Evolutionary conservation across 2,888 invertebrate species (phyloP), one percentile per base, ranked within the genome.

Genomic region (Acronicta alni): DNA sequence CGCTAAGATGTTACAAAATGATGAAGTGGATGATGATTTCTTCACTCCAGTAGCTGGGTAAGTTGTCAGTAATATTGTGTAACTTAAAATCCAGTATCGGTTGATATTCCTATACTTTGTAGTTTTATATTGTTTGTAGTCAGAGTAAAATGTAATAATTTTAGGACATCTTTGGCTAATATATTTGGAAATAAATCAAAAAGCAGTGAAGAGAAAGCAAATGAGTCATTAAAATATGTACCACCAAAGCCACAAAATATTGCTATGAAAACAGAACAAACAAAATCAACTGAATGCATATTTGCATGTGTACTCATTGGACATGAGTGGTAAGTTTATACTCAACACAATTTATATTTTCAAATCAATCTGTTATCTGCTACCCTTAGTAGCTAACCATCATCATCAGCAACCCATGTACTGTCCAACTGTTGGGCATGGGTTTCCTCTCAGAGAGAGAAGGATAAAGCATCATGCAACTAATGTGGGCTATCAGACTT

Each of bases 1-100:
- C 8, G 14, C 23, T 15, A 70, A 39, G 44, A 89, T 89, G 88
- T 76, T 93, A 52, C 85, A 91, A 81, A 79, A 88, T 20, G 92
- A 90, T 57, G 92, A 93, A 69, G 88, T 92, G 41, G 93, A 94
- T 72, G 90, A 91, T 65, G 93, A 93, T 77, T 92, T 88, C 59
- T 93, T 94, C 76, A 93, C 93, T 60, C 93, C 93, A 54, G 80
- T 87, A 41, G 77, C 89, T 57, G 88, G 89, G 93, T 93, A 81
- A 66, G 67, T 70, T 57, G 38, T n/a, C 35, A n/a, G 5, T 10
- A 18, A 20, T 35, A 35, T n/a, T 35, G 7, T 35, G 6, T 32
- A 2, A 3, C 14, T 35, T 2, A n/a, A n/a, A n/a, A n/a, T n/a
- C n/a, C n/a, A n/a, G n/a, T n/a, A n/a, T 3, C 26, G 0, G 26